Percentiles rank a stretch among this genome's conserved stretches.
These are phyloP conservation scores for Enoplosus armatus DNA, from an alignment of 2,797 vertebrate genomes.

Conservation along the genomic window DNA sequence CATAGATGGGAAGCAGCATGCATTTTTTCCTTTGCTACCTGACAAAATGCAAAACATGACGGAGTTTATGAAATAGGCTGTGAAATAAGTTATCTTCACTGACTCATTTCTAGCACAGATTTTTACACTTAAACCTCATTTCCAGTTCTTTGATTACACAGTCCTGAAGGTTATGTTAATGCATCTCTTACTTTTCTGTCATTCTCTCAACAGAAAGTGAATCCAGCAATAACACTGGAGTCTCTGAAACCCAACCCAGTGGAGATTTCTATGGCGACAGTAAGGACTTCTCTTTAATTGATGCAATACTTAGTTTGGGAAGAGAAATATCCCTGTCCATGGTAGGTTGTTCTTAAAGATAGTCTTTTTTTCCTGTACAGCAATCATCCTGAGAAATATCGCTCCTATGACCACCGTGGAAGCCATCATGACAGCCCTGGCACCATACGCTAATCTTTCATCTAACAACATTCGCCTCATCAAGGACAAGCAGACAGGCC, in stretches of 20 bases:
- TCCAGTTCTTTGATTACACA: conserved; percentile 22
- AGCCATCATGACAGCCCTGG: conserved; percentile 93
- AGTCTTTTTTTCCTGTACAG: conserved; percentile 75
- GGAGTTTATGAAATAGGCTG: conserved; percentile 16
- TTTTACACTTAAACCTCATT: not conserved
- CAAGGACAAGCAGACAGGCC: conserved; percentile 99
- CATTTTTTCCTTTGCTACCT: conserved; percentile 8
- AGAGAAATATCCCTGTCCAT: not conserved
- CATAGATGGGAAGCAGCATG: conserved; percentile 45
- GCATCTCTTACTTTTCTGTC: conserved; percentile 58
- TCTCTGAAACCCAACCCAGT: conserved; percentile 90
- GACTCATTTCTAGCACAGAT: not conserved
- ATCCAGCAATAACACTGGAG: conserved; percentile 85
- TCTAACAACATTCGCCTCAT: conserved; percentile 98
- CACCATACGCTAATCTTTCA: conserved; percentile 95
- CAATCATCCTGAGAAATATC: conserved; percentile 98
- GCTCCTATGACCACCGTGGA: conserved; percentile 95
- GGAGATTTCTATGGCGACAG: conserved; percentile 98
- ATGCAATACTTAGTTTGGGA: not conserved
- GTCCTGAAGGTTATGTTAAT: conserved; percentile 53
- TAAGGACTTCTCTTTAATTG: conserved; percentile 76
- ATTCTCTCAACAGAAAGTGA: conserved; percentile 89
- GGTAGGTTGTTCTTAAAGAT: not conserved
- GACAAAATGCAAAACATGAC: conserved; percentile 15
- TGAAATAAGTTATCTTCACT: conserved; percentile 8